phyloP scores from a whole-genome alignment of 37 sponge, comb jelly and placozoan genomes.

The Diacarnus erythraeanus region DNA sequence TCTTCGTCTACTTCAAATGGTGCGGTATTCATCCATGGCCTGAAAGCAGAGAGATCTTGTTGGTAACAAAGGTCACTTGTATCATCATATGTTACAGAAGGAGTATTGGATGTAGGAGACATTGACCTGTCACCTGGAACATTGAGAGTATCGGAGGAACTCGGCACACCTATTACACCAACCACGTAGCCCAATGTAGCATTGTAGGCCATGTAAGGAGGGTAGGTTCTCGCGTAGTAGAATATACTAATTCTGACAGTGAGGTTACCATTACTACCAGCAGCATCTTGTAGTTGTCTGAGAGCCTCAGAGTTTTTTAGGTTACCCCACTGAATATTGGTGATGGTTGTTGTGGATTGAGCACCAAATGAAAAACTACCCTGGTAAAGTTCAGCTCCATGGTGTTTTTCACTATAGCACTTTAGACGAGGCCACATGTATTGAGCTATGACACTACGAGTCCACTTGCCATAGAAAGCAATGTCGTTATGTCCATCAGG shows the following conservation, averaged over 20 bases:
- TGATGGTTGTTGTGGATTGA: slow-evolving; percentile 15
- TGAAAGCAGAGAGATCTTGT: too few species aligned
- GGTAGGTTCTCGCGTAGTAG: slow-evolving; percentile 5
- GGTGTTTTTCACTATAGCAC: not conserved
- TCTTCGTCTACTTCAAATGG: slow-evolving; percentile 34
- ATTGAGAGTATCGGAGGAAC: slow-evolving; percentile 24
- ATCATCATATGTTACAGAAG: not conserved
- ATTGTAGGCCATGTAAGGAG: not conserved
- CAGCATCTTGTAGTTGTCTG: not conserved
- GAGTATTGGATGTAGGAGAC: not conserved
- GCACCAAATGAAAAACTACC: not conserved
- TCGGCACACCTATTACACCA: slow-evolving; percentile 40
- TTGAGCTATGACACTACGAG: slow-evolving; percentile 29
- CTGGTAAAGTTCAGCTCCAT: not conserved
- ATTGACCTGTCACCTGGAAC: slow-evolving; percentile 30
- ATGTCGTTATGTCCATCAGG: not conserved
- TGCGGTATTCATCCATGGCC: slow-evolving; percentile 34
- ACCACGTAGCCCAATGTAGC: slow-evolving; percentile 10
- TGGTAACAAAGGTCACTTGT: not conserved
- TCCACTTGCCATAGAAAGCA: slow-evolving; percentile 34
- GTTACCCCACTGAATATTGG: slow-evolving; percentile 17
- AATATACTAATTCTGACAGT: slow-evolving; percentile 23
- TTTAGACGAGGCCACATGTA: slow-evolving; percentile 12
- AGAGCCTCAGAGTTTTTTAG: not conserved
- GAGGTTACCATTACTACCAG: not conserved